Conservation (phyloP, 1,140 invertebrate genomes). For the Micrasema minimum region DNA sequence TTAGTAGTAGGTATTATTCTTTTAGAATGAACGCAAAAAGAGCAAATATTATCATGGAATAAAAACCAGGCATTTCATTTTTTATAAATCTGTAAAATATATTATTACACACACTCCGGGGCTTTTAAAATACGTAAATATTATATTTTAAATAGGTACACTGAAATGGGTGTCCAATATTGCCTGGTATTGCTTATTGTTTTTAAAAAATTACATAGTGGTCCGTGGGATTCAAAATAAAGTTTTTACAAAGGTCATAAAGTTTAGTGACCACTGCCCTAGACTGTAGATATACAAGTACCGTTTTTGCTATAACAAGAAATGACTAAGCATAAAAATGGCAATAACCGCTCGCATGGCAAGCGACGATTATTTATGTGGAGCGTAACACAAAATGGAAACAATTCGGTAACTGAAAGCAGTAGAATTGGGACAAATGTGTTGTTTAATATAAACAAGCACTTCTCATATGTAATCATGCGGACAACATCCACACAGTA, state of each 20-base stretch:
- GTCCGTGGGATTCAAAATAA: too few relatives aligned
- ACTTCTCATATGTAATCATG: conserved; percentile 28
- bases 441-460: conserved; percentile 27
- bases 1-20: too few relatives aligned
- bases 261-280: not conserved
- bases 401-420: conserved; percentile 36
- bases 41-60: too few relatives aligned
- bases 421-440: conserved; percentile 43
- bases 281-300: conserved; percentile 1
- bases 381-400: conserved; percentile 34
- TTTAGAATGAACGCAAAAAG: too few relatives aligned
- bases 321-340: conserved; percentile 47
- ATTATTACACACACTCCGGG: too few relatives aligned
- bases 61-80: too few relatives aligned
- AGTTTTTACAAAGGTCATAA: not conserved
- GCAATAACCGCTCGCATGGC: conserved; percentile 46
- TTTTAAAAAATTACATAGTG: too few relatives aligned
- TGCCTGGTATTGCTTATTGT: too few relatives aligned
- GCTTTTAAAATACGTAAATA: too few relatives aligned
- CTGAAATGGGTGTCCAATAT: too few relatives aligned
- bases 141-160: too few relatives aligned
- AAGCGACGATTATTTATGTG: conserved; percentile 49
- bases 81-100: too few relatives aligned
- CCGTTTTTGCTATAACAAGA: conserved; percentile 45
- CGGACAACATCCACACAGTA: conserved; percentile 21